Evolutionary conservation across 2,888 invertebrate genomes (phyloP).

Genomic region (Argyra leucocephala): DNA sequence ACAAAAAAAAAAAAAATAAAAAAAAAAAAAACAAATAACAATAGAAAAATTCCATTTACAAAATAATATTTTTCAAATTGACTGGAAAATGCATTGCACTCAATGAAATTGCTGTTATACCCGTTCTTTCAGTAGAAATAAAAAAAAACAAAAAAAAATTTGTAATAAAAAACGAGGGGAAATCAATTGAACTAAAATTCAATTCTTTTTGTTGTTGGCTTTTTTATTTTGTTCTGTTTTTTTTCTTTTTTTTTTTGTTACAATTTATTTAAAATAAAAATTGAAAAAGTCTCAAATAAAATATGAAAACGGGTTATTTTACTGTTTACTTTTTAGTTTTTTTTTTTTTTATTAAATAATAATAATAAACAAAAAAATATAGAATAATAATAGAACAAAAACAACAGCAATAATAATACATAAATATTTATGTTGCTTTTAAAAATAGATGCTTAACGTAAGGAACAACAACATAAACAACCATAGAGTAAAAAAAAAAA

Average conservation of each 20-base stretch:
- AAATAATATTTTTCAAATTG: slow-evolving; percentile 1
- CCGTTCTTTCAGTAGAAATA: background rate
- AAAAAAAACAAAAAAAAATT: background rate
- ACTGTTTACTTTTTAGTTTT: no score
- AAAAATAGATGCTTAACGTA: no score
- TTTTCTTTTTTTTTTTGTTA: background rate
- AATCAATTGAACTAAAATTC: slow-evolving; percentile 3
- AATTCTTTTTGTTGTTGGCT: background rate
- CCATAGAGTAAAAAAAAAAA: no score
- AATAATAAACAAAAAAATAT: no score
- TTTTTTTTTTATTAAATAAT: no score
- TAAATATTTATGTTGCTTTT: no score
- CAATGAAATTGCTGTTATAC: background rate
- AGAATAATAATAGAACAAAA: no score
- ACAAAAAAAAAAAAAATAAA: background rate
- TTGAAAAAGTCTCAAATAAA: no score
- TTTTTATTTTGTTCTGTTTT: background rate
- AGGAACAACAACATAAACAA: no score
- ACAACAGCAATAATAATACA: no score
- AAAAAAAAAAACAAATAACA: background rate
- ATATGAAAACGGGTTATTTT: no score
- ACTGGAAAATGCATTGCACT: slow-evolving; percentile 4
- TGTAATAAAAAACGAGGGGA: no score
- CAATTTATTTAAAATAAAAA: background rate
- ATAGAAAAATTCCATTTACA: background rate